Base-by-base conservation (phyloP, 2,797 vertebrate species). In the Danio jaintianensis region DNA sequence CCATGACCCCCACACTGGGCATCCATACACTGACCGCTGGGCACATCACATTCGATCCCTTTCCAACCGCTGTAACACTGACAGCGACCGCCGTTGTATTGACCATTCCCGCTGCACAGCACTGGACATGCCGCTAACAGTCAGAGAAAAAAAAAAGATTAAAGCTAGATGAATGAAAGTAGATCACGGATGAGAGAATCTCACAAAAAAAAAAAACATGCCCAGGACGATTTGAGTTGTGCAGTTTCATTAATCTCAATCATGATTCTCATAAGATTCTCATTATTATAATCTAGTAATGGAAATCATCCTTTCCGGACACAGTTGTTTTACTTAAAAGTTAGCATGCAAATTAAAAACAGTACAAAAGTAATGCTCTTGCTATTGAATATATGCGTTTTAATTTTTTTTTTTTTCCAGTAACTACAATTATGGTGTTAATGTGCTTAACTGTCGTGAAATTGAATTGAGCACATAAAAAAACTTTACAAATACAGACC, bases 11-110 rank as follows among this genome's bases (percentile, higher is more conserved):
- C 95, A 4, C 98, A 99, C 75, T 95, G 94, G 6, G 95, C 93
- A 85, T 99, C 97, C 6, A 98, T 89, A 64, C 98, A 99, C 92
- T 99, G 97, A 50, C 93, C 93, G 9, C 91, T 81, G 1, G 96
- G 95, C 59, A 99, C 91, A 0, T 99, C 98, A 7, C 98, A 99
- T 89, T 99, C 98, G 0, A 96, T 97, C 82, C 98, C 97, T 91
- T 99, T 99, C 98, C 98, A 99, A 82, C 98, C 98, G 0, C 97
- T 99, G 93, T 96, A 97, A 84, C 98, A 99, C 73, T 97, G 96
- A 88, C 98, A 99, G 89, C 97, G 97, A 80, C 98, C 98, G 87
- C 97, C 96, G 89, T 96, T 96, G 93, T 99, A 99, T 85, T 99
- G 96, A 69, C 98, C 98, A 0, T 98, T 99, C 70, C 96, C 96